phyloP scores from a whole-genome alignment of 1,140 invertebrate genomes.

The Pseudomyrmex sp. region DNA sequence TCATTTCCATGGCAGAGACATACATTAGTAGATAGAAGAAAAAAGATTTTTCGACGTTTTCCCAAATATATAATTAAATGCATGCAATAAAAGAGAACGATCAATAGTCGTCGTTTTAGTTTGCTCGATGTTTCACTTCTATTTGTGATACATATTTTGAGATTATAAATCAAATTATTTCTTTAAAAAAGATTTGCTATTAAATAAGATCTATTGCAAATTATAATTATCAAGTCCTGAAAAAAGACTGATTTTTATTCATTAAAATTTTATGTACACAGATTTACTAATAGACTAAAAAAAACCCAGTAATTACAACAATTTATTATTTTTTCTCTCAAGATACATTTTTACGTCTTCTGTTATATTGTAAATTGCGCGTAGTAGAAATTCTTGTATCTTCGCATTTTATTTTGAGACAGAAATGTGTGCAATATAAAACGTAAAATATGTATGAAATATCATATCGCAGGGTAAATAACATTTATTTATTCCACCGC shows the following conservation, averaged over 20 bases:
- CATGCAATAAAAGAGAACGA: background rate
- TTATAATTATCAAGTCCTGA: too few species aligned
- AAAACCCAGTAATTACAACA: too few species aligned
- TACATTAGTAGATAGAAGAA: constrained; percentile 52
- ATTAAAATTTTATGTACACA: constrained; percentile 4
- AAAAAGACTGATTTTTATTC: background rate
- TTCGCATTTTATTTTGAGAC: background rate
- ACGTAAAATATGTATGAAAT: background rate
- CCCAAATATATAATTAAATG: background rate
- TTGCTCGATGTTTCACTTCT: background rate
- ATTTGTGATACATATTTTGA: background rate
- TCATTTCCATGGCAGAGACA: constrained; percentile 52
- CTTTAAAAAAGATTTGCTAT: too few species aligned
- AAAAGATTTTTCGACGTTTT: constrained; percentile 28
- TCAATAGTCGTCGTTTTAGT: background rate
- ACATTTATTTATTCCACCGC: background rate
- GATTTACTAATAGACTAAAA: background rate
- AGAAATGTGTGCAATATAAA: background rate
- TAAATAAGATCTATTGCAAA: too few species aligned
- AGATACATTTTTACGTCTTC: background rate
- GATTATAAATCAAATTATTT: background rate
- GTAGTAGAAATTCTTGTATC: background rate
- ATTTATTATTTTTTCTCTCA: background rate
- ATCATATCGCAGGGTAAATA: background rate
- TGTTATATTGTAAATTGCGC: background rate